Evolutionary conservation across 2,113 vertebrate species (phyloP), one percentile per base, ranked within the genome.

Genomic region (Vidua chalybeata): DNA sequence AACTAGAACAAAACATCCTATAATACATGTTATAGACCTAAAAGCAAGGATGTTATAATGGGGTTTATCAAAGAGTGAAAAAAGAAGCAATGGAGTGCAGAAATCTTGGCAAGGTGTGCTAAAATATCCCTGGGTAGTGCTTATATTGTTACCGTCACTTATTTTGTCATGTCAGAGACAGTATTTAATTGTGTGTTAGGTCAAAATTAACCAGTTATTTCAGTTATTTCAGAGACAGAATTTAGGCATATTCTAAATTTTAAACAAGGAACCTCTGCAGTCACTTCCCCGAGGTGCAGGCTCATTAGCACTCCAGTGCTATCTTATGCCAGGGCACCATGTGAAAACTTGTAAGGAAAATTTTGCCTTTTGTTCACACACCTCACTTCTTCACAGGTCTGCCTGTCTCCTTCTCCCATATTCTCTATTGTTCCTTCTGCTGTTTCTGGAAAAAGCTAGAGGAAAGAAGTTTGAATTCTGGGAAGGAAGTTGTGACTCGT

Each of bases 401-500:
- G 64, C 64, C 41, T 55, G 56, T 74, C 52, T 94, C 52, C 76
- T 89, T 89, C 56, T 27, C 23, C 37, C 43, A 1, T 64, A 22
- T 30, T 68, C 39, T 75, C 66, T 87, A 45, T 82, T 95, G 78
- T 94, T 89, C 58, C 58, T 71, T 93, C 35, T 66, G 17, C 45
- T 85, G 51, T 46, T 91, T 64, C 62, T 94, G 87, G 78, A 73
- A 84, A 28, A 85, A n/a, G 39, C 78, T 80, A 75, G 83, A 89
- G 78, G 62, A 79, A 89, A 87, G 66, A 82, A 66, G 17, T 87
- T 55, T 87, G 89, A 95, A 96, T 94, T 91, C 69, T 64, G 87
- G 74, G 84, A 91, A 95, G 87, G 89, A 94, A 91, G 67, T 66
- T 58, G 58, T 31, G 19, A 39, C 71, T 81, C 4, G 1, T 54